phyloP scores from a whole-genome alignment of 2,113 vertebrate species.

The Pithys albifrons region DNA sequence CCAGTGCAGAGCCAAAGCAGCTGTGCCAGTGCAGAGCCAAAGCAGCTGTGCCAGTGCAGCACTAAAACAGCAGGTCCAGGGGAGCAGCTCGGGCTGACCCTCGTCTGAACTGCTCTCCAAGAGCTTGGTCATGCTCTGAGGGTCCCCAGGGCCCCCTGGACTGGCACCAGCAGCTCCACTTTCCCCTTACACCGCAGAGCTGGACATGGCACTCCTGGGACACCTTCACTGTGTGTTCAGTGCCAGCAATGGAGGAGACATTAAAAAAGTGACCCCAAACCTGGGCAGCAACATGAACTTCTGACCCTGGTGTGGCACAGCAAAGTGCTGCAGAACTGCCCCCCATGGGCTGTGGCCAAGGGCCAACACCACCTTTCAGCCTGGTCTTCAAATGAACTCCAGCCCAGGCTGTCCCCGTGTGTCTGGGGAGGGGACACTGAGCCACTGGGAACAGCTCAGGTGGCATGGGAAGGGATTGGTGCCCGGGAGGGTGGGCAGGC shows the following conservation, averaged over 20 bases:
- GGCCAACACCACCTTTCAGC: background rate
- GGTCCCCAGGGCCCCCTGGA: background rate
- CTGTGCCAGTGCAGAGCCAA: too few relatives aligned
- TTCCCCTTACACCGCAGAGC: background rate
- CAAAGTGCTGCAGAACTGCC: background rate
- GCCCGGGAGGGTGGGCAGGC: background rate
- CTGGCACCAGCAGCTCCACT: background rate
- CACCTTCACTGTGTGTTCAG: fast-evolving
- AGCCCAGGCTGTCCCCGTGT: too few relatives aligned
- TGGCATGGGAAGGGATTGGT: background rate
- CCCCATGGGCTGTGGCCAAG: too few relatives aligned
- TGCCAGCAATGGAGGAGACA: background rate
- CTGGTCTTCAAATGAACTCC: background rate
- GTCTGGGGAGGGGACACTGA: background rate
- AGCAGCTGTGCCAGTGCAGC: background rate
- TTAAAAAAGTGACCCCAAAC: background rate
- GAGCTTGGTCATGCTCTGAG: background rate
- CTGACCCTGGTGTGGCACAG: background rate
- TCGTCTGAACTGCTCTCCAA: background rate
- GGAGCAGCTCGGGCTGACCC: background rate
- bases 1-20: too few relatives aligned
- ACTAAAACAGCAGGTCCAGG: background rate
- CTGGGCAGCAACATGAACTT: background rate
- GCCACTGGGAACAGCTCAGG: background rate
- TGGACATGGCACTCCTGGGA: background rate